Evolutionary conservation across 2,797 vertebrate genomes (phyloP).

Genomic region (Trachops cirrhosus): DNA sequence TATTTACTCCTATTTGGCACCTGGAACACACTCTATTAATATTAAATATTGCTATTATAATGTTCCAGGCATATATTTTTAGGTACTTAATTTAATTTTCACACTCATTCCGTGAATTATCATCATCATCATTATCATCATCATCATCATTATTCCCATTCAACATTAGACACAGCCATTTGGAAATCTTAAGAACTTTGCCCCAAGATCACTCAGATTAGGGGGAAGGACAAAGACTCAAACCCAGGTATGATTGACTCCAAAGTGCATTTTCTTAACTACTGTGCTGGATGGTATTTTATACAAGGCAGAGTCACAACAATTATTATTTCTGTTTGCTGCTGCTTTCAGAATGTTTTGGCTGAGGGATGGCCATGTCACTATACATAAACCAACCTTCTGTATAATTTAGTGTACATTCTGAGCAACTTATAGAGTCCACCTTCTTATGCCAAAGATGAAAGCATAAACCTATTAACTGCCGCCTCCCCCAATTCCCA

Average conservation of each 20-base stretch:
- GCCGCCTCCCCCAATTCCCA: background rate
- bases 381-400: background rate
- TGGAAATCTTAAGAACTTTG: background rate
- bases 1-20: background rate
- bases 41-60: constrained; percentile 19
- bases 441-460: background rate
- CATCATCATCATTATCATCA: background rate
- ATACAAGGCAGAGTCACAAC: background rate
- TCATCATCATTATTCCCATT: background rate
- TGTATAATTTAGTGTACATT: background rate
- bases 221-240: background rate
- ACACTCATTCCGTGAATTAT: background rate
- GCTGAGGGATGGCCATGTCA: background rate
- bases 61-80: background rate
- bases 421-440: background rate
- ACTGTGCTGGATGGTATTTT: background rate
- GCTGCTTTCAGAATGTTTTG: background rate
- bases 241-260: background rate
- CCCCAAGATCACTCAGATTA: background rate
- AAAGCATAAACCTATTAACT: background rate
- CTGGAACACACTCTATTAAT: background rate
- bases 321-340: background rate
- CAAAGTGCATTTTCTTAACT: constrained; percentile 14
- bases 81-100: constrained; percentile 10
- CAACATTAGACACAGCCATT: background rate